A percentile compares a stretch with the other conserved stretches of the same genome.
Conservation (phyloP, 1,140 invertebrate species). For the Diachasmimorpha longicaudata region DNA sequence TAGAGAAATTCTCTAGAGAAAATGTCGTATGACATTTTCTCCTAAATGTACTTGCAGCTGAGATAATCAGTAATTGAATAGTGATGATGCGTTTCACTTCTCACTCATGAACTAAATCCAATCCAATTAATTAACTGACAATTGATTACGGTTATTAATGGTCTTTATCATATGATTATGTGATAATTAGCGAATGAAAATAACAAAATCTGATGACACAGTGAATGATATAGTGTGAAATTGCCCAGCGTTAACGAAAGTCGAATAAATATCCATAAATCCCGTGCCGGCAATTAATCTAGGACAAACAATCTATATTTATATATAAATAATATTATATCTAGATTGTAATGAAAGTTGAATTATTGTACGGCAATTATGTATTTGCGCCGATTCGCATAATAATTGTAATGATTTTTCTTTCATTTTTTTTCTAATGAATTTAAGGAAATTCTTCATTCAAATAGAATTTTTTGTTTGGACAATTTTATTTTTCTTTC, state of each 20-base stretch:
- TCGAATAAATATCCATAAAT: neutral
- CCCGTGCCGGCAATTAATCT: neutral
- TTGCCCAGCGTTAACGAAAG: neutral
- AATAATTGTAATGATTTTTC: neutral
- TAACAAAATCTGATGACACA: neutral
- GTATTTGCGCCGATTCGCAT: neutral
- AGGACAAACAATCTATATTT: neutral
- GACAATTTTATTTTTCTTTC: neutral
- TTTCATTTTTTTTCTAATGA: neutral
- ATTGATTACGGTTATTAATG: neutral
- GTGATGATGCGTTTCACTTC: neutral
- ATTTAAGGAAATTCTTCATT: neutral
- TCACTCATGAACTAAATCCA: neutral
- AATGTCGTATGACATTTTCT: neutral
- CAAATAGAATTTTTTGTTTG: conserved; percentile 1
- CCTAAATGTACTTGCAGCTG: neutral
- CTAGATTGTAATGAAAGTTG: neutral
- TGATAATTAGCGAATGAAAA: neutral
- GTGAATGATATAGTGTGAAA: neutral
- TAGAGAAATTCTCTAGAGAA: no score
- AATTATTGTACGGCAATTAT: conserved; percentile 7
- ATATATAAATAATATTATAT: conserved; percentile 3
- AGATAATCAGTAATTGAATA: neutral
- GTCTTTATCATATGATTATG: neutral
- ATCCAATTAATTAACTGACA: neutral